Evolutionary conservation across 2,888 invertebrate genomes (phyloP), one percentile per base, ranked within the genome.

Genomic region (Drosophila mercatorum): DNA sequence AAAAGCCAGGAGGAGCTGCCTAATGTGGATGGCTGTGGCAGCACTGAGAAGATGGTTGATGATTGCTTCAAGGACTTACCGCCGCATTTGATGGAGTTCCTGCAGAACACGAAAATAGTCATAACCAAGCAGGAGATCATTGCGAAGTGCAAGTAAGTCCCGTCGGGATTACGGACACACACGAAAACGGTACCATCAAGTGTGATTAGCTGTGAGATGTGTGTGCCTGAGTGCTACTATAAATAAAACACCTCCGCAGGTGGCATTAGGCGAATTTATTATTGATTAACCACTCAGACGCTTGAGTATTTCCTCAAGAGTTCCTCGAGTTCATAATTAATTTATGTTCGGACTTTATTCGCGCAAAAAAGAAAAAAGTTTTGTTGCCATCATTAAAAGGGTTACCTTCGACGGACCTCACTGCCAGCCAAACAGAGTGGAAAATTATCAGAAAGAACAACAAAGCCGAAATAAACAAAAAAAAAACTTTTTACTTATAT

Each of bases 1-100:
- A 72, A 56, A 3, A 68, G 58, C 36, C 56, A 49, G 2, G 62
- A 56, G 14, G 62, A 68, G 38, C 22, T 81, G 47, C 36, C 59
- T 12, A 56, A 56, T 26, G 51, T 40, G 3, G 71, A 88, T n/a
- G 73, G 85, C 38, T 93, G 93, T 56, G 92, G 92, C 40, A 90
- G 88, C 64, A 89, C 90, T 3, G 80, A 91, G 55, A 87, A 88
- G 61, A 91, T 93, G 89, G 90, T 92, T 0, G 91, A 92, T 47
- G 90, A 91, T 67, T 93, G 92, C 65, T 93, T 93, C 64, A 91
- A 91, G 78, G 91, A 93, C 78, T 68, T 93, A 43, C 91, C 92
- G 4, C 89, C 92, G 5, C 91, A 92, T 69, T 68, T 93, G 61
- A 91, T 91, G 87, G 91, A 92, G 66, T 92, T 92, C 51, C 56